Conservation (phyloP, 2,113 vertebrate species). For the Loxodonta africana region DNA sequence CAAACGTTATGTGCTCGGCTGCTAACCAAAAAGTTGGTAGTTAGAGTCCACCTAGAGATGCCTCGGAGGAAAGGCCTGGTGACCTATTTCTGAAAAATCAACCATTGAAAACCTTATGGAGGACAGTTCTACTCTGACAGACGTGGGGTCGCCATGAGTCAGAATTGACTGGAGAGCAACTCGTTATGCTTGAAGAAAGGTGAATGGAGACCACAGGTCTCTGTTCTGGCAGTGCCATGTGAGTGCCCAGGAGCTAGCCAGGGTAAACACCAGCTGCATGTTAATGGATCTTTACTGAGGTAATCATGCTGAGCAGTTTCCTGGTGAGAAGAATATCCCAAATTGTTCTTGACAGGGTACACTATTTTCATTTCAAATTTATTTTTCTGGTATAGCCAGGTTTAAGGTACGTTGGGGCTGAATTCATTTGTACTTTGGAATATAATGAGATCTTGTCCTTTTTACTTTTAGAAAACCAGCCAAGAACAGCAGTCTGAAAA, state of each 20-base stretch:
- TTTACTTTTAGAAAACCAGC: slow-evolving; percentile 85
- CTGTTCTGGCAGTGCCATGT: background rate
- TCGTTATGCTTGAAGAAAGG: slow-evolving; percentile 14
- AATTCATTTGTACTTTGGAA: slow-evolving; percentile 81
- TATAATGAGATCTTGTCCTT: slow-evolving; percentile 84
- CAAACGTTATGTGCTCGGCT: background rate
- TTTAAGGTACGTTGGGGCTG: slow-evolving; percentile 74
- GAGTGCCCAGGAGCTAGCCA: slow-evolving; percentile 15
- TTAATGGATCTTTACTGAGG: slow-evolving; percentile 34
- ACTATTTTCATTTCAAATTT: slow-evolving; percentile 72
- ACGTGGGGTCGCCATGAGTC: background rate
- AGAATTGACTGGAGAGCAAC: background rate
- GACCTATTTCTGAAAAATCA: background rate
- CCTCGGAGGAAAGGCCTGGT: background rate
- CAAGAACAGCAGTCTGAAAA: slow-evolving; percentile 83
- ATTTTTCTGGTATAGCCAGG: slow-evolving; percentile 71
- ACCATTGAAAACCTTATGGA: background rate
- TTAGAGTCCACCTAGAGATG: background rate
- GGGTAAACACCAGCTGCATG: slow-evolving; percentile 16
- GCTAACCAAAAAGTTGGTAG: background rate
- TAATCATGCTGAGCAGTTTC: slow-evolving; percentile 8
- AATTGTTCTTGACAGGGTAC: slow-evolving; percentile 64
- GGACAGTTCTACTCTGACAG: background rate
- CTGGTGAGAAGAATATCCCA: slow-evolving; percentile 48
- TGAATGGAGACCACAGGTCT: slow-evolving; percentile 19